phyloP scores from a whole-genome alignment of 2,113 vertebrate species.

The Camelus dromedarius region DNA sequence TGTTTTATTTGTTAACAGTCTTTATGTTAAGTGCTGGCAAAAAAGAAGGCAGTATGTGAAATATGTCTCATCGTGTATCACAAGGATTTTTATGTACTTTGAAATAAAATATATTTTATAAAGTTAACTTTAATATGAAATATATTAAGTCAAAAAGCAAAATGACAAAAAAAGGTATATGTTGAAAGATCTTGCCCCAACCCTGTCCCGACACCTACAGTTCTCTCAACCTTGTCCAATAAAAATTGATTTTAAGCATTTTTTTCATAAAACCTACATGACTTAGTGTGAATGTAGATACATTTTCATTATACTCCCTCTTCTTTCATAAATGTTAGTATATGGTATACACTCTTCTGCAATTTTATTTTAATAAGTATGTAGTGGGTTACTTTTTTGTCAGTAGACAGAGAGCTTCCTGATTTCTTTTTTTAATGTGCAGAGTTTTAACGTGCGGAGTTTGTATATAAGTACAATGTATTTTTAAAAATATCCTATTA shows the following conservation, averaged over 20 bases:
- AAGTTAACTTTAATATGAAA: background rate
- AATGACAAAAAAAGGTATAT: background rate
- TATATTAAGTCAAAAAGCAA: background rate
- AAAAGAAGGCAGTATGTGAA: background rate
- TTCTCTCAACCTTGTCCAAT: background rate
- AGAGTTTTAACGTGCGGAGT: background rate
- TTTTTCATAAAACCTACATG: background rate
- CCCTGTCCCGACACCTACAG: background rate
- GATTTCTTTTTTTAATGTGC: background rate
- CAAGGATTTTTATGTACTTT: background rate
- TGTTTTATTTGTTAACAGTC: background rate
- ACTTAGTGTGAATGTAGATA: background rate
- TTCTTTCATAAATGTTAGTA: background rate
- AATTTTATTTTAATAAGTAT: background rate
- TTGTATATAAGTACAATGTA: background rate
- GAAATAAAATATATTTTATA: background rate
- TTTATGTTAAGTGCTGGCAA: background rate
- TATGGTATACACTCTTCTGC: background rate
- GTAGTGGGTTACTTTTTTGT: background rate
- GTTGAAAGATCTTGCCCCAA: background rate
- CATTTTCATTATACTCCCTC: background rate
- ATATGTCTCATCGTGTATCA: background rate
- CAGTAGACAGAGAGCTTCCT: background rate
- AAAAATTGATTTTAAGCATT: background rate
- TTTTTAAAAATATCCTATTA: background rate